Conservation (phyloP, 1,140 invertebrate genomes). For the Neuroterus valhalla region DNA sequence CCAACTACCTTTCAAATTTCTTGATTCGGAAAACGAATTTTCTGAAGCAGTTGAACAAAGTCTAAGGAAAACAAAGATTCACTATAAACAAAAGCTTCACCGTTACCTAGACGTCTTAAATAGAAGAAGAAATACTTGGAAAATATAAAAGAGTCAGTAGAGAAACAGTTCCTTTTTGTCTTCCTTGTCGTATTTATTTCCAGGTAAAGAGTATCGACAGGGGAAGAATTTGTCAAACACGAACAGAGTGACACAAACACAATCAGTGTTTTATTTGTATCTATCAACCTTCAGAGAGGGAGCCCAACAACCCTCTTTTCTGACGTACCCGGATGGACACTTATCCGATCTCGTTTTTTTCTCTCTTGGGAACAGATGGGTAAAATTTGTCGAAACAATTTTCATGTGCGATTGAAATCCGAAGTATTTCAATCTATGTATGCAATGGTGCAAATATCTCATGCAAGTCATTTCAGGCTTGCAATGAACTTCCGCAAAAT, state of each 20-base stretch:
- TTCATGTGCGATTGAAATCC: not conserved
- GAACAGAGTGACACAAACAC: not conserved
- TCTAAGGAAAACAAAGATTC: too few relatives aligned
- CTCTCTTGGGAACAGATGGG: not conserved
- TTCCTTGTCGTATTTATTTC: not conserved
- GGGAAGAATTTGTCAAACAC: not conserved
- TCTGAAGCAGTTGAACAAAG: too few relatives aligned
- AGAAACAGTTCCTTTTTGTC: not conserved
- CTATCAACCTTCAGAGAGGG: not conserved
- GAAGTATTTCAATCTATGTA: not conserved
- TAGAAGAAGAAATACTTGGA: too few relatives aligned
- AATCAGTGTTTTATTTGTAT: slow-evolving; percentile 5
- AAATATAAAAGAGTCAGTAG: too few relatives aligned
- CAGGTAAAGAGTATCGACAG: not conserved
- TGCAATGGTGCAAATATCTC: not conserved
- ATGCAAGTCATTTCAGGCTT: not conserved
- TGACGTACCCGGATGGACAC: not conserved
- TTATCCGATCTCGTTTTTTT: not conserved
- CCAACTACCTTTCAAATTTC: too few relatives aligned
- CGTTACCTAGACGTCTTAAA: too few relatives aligned
- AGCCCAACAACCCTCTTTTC: not conserved
- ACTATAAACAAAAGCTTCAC: too few relatives aligned
- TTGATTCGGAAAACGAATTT: too few relatives aligned
- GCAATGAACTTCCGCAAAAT: too few relatives aligned
- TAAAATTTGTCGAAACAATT: not conserved